Conservation (phyloP, 2,113 vertebrate species). For the Zeus faber region DNA sequence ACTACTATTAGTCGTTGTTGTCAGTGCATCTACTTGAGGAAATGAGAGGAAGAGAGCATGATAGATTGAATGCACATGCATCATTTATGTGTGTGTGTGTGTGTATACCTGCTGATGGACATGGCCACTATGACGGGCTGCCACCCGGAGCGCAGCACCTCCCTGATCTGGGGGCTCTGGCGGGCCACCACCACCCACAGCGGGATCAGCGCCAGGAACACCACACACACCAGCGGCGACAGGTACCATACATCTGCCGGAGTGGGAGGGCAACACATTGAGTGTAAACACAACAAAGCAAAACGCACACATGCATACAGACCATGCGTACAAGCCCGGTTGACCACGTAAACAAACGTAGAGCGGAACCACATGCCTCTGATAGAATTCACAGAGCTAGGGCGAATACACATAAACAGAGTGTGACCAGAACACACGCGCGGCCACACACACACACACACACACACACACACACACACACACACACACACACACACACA, state of each 20-base stretch:
- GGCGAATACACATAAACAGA: neutral
- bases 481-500: neutral
- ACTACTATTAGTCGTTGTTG: too few relatives aligned
- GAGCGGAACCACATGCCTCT: too few relatives aligned
- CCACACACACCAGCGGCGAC: conserved; percentile 76
- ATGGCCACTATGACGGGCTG: conserved; percentile 93
- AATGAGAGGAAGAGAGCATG: neutral
- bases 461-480: neutral
- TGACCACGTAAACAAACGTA: too few relatives aligned
- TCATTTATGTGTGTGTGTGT: neutral
- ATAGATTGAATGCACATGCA: too few relatives aligned
- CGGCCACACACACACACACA: neutral
- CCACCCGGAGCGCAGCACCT: conserved; percentile 90
- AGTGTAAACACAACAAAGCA: too few relatives aligned
- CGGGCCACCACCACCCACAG: conserved; percentile 84
- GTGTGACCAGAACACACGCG: too few relatives aligned
- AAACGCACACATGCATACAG: too few relatives aligned
- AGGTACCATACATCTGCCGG: conserved; percentile 81
- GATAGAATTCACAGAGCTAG: too few relatives aligned
- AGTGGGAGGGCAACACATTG: too few relatives aligned
- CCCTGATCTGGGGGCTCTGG: conserved; percentile 78
- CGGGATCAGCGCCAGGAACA: conserved; percentile 84
- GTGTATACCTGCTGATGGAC: conserved; percentile 89
- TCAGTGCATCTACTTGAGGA: too few relatives aligned
- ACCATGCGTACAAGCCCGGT: too few relatives aligned